A percentile compares a stretch with the other conserved stretches of the same genome.
Conservation (phyloP, 2,113 vertebrate species). For the Arvicanthis niloticus region DNA sequence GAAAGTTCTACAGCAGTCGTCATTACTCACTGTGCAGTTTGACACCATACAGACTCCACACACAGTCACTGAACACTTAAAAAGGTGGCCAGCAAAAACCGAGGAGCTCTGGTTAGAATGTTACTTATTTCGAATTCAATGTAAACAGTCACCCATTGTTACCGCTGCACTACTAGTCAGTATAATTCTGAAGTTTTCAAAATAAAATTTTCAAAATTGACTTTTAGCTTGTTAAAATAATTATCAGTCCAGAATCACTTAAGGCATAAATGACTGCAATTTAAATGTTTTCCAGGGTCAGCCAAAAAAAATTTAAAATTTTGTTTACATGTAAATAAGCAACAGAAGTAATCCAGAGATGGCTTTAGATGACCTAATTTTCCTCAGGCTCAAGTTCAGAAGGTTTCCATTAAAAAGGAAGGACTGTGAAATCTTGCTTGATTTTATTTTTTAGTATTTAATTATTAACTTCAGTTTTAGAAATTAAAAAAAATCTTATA, state of each 20-base stretch:
- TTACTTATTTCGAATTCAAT: neutral
- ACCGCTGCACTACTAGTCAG: neutral
- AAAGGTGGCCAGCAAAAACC: neutral
- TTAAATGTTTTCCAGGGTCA: neutral
- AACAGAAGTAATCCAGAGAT: neutral
- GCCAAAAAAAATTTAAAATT: neutral
- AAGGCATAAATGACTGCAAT: neutral
- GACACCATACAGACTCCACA: too few species aligned
- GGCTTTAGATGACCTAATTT: neutral
- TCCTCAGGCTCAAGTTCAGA: neutral
- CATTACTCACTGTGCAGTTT: neutral
- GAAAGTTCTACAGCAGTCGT: neutral
- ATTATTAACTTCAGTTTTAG: constrained; percentile 34
- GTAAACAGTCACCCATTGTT: neutral
- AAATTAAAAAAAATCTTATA: neutral
- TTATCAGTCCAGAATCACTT: neutral
- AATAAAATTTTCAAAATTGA: neutral
- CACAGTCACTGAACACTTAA: neutral
- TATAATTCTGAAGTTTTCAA: neutral
- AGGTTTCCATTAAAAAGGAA: neutral
- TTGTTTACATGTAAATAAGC: neutral
- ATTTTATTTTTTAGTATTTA: constrained; percentile 21
- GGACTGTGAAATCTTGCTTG: neutral
- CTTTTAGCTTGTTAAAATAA: neutral
- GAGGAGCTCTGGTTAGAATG: neutral